Base-by-base conservation (phyloP, 2,113 vertebrate species). In the Clinocottus analis region DNA sequence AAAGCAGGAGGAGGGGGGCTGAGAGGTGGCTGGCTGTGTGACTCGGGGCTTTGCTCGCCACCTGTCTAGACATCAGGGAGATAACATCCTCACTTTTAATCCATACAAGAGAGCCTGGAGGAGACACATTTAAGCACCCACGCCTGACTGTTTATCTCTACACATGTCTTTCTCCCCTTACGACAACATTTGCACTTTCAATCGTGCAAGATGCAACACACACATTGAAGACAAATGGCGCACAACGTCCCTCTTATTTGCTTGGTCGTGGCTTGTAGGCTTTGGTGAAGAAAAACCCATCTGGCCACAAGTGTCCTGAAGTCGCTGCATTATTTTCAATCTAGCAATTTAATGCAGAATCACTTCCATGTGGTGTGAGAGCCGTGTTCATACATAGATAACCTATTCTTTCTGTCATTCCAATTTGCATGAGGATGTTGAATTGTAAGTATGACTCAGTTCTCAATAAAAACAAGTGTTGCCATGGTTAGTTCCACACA, bases 11-110 rank as follows among this genome's bases (percentile, higher is more conserved):
- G 59, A 6, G 12, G 31, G 51, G 51, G n/a, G 49, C 74, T 49
- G 77, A 77, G 59, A 80, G 82, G 65, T 84, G 65, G 75, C 71
- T 72, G 69, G 21, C 68, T 79, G 78, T 66, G 68, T 77, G 65
- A 82, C 87, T 84, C 72, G 65, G 47, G 75, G 80, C 84, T 88
- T 81, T 84, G 19, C 81, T 84, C 61, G 76, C 90, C 87, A 92
- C 91, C 90, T 91, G 91, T 91, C 92, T 87, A 91, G 89, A 92
- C 90, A 90, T 88, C 79, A 81, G 66, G 53, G 58, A 84, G 89
- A 92, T 92, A 92, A 82, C 66, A 80, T 89, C 78, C 53, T 23
- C 73, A 74, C 81, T 84, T 91, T 85, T 86, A 92, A 91, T 90
- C 88, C 84, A 47, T 41, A 75, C 79, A 19, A 1, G 33, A 67